Base-by-base conservation (phyloP, 2,888 invertebrate genomes). In the Diplolepis rosae region DNA sequence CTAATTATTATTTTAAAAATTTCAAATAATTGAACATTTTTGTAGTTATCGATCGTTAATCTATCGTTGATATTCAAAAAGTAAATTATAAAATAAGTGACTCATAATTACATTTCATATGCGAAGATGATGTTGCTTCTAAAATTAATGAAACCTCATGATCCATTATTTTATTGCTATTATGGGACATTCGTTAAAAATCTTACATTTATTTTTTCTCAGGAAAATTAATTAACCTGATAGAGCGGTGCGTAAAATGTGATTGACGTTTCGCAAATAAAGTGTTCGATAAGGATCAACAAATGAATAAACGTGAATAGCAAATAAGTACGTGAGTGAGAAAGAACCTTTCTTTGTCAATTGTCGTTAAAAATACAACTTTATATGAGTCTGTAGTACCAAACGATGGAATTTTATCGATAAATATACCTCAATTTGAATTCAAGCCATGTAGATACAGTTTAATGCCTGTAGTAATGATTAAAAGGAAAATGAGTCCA, bases 241-340 rank as follows among this genome's bases (percentile, higher is more conserved):
- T 18, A 18, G 54, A 30, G 30, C 30, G 32, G 24, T n/a, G n/a
- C n/a, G n/a, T 35, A 39, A 56, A 56, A 56, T 35, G 35, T 56
- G 56, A 56, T 56, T 56, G 56, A 56, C 56, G 24, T n/a, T 56
- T 35, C 35, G 56, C 22, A 61, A 61, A 35, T 24, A 7, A 45
- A 45, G 24, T 39, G 22, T 56, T 56, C 13, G 24, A 61, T 61
- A 61, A 61, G 13, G 39, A 39, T 61, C 61, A 35, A 39, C 24
- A 61, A 61, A 35, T 61, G 15, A 7, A 45, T 18, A 45, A 45
- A 9, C 45, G 45, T 2, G 45, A 42, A 42, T n/a, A 42, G 42
- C 5, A 15, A 42, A 39, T 6, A 5, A 35, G 6, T 13, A 18
- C 15, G 18, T 45, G 9, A 45, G 18, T 45, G 9, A 13, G 11